These are phyloP conservation scores for Cavia aperea DNA, from an alignment of 2,113 vertebrate species.

Conservation along the genomic window DNA sequence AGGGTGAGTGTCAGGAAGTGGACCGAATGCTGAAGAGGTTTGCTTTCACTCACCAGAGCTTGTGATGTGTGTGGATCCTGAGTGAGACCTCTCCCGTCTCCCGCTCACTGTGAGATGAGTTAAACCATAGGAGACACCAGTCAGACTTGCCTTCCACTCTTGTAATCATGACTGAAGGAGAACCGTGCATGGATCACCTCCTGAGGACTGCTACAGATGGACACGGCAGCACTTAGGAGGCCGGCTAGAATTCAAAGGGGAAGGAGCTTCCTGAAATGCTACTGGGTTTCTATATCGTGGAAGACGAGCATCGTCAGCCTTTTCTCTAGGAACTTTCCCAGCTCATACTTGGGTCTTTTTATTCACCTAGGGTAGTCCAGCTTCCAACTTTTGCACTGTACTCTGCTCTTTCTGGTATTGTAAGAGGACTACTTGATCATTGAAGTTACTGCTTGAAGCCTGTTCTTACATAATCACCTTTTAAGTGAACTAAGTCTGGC, in stretches of 20 bases:
- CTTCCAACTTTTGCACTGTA: background rate
- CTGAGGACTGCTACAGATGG: slow-evolving; percentile 41
- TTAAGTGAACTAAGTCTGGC: background rate
- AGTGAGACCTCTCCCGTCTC: background rate
- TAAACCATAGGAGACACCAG: background rate
- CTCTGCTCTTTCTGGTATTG: background rate
- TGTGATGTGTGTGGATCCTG: background rate
- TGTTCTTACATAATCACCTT: background rate
- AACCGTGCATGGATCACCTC: background rate
- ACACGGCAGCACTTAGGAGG: background rate
- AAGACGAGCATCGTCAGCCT: background rate
- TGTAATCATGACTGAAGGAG: background rate
- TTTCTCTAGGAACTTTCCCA: background rate
- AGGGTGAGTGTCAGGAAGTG: slow-evolving; percentile 24
- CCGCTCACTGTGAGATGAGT: background rate
- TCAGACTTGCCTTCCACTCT: background rate
- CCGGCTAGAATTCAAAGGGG: background rate
- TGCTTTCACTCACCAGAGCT: slow-evolving; percentile 32
- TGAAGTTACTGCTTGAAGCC: background rate
- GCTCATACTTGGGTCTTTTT: background rate
- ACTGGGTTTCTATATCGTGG: background rate
- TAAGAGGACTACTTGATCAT: background rate
- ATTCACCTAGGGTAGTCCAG: background rate
- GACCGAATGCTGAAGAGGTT: slow-evolving; percentile 33
- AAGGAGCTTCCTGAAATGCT: background rate